These are phyloP conservation scores for Bufo gargarizans DNA, from an alignment of 2,113 vertebrate species.

Conservation along the genomic window DNA sequence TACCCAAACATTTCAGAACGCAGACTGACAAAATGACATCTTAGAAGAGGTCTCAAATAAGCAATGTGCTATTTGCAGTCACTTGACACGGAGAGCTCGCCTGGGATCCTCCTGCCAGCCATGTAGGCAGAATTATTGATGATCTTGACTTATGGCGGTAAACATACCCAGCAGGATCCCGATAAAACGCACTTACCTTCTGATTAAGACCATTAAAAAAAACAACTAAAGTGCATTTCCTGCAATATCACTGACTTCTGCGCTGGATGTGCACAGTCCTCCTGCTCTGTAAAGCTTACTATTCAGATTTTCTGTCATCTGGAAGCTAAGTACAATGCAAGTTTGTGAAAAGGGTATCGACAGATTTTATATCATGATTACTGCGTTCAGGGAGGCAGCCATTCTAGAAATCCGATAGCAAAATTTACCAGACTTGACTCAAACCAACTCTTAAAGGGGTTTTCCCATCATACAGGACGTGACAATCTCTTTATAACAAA, in stretches of 20 bases:
- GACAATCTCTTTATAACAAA: no score
- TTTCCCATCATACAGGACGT: no score
- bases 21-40: background rate
- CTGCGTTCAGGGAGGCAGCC: background rate
- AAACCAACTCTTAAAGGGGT: no score
- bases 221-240: background rate
- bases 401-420: no score
- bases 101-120: constrained; percentile 6
- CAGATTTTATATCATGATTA: background rate
- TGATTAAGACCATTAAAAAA: background rate
- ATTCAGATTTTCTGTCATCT: background rate
- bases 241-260: background rate
- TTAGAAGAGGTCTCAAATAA: constrained; percentile 7
- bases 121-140: constrained; percentile 40
- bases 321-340: background rate
- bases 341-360: background rate
- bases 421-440: no score
- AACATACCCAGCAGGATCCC: background rate
- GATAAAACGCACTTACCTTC: background rate
- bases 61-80: constrained; percentile 11
- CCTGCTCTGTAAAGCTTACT: background rate
- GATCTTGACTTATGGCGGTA: background rate
- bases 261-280: background rate
- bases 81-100: constrained; percentile 30
- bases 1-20: background rate